phyloP scores from a whole-genome alignment of 1,140 invertebrate species.

The Thaumatotibia leucotreta region DNA sequence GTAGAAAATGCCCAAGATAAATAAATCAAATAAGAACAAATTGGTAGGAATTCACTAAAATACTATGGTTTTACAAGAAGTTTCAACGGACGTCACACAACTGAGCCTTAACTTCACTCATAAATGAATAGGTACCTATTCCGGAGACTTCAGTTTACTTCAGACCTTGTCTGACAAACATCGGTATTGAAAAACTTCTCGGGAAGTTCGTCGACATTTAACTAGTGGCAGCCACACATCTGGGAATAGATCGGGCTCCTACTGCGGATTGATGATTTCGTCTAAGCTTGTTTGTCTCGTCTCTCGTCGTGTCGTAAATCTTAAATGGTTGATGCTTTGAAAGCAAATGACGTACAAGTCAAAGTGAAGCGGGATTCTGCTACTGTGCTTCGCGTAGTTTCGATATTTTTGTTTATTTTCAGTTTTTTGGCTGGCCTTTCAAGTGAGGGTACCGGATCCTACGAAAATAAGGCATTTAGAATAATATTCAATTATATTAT shows the following conservation, averaged over 20 bases:
- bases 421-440: no score
- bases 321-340: slow-evolving; percentile 3
- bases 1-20: no score
- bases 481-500: no score
- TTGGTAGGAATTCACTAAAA: no score
- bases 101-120: slow-evolving; percentile 17
- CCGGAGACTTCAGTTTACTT: slow-evolving; percentile 14
- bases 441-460: no score
- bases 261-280: slow-evolving; percentile 38
- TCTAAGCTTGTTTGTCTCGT: slow-evolving; percentile 6
- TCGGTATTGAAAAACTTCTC: slow-evolving; percentile 47
- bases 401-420: no score
- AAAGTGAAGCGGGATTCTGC: neutral
- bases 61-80: no score
- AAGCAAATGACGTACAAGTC: neutral
- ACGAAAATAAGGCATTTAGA: no score
- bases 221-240: slow-evolving; percentile 27
- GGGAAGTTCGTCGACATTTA: slow-evolving; percentile 49
- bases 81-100: no score
- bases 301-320: slow-evolving; percentile 7
- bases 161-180: slow-evolving; percentile 34
- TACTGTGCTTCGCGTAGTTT: no score
- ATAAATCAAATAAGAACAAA: no score
- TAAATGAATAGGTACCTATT: slow-evolving; percentile 18
- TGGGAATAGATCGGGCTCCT: neutral